phyloP scores from a whole-genome alignment of 2,113 vertebrate genomes.

The Callipepla squamata region DNA sequence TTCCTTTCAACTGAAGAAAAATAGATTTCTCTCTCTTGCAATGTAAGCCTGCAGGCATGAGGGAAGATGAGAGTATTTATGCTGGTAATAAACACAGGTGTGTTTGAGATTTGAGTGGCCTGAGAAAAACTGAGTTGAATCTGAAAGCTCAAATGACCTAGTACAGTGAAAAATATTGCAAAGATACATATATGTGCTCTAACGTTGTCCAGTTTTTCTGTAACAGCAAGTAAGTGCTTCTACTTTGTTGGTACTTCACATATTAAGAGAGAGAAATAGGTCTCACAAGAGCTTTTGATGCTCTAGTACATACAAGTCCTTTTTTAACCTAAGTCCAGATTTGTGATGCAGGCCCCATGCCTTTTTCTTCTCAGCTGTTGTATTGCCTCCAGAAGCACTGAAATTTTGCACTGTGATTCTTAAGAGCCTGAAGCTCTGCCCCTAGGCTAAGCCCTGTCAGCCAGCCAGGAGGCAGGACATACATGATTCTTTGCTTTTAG shows the following conservation, averaged over 20 bases:
- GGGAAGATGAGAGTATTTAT: background rate
- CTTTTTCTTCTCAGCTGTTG: background rate
- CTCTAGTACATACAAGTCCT: background rate
- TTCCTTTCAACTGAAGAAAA: background rate
- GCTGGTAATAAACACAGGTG: background rate
- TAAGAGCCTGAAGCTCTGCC: background rate
- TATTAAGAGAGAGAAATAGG: background rate
- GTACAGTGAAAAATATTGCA: background rate
- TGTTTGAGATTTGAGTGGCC: background rate
- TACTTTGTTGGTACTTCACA: background rate
- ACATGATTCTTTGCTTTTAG: background rate
- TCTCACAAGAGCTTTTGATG: background rate
- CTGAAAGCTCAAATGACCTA: background rate
- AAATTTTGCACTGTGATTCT: background rate
- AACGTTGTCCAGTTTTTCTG: background rate
- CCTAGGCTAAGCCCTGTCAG: background rate
- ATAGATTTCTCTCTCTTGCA: background rate
- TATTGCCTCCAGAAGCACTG: background rate
- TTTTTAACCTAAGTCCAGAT: background rate
- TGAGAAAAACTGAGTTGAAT: background rate
- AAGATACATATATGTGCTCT: background rate
- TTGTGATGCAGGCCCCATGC: background rate
- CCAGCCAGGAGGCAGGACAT: background rate
- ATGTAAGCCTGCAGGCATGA: background rate
- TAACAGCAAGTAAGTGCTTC: background rate